These are phyloP conservation scores for Rhinatrema bivittatum DNA, from an alignment of 2,797 vertebrate species.

Conservation along the genomic window DNA sequence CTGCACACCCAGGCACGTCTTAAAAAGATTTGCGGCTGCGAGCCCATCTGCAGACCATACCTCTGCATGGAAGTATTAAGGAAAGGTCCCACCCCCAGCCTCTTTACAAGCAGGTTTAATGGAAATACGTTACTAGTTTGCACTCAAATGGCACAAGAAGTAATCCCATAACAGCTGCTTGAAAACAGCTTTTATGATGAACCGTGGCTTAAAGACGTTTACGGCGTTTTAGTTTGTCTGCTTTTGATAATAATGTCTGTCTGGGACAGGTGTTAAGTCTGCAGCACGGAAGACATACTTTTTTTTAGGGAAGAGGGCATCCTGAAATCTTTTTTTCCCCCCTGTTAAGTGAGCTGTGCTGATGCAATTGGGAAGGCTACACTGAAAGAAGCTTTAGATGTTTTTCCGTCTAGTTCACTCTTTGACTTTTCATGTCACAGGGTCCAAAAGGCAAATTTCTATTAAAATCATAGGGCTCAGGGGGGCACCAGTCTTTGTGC, in stretches of 20 bases:
- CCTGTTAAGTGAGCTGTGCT: conserved; percentile 37
- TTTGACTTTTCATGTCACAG: too few species aligned
- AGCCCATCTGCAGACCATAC: not conserved
- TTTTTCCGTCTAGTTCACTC: too few species aligned
- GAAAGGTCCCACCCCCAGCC: not conserved
- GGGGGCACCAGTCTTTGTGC: too few species aligned
- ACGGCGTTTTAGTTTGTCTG: conserved; percentile 17
- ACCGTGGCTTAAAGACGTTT: conserved; percentile 8
- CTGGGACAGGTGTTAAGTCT: conserved; percentile 35
- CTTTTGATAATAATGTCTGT: conserved; percentile 4
- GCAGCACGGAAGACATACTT: conserved; percentile 33
- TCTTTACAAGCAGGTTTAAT: not conserved
- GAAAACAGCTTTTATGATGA: not conserved
- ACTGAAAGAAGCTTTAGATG: too few species aligned
- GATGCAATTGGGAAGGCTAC: too few species aligned
- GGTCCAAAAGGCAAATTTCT: too few species aligned
- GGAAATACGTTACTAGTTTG: not conserved
- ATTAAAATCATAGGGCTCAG: too few species aligned
- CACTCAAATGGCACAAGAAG: not conserved
- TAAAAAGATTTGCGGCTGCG: not conserved
- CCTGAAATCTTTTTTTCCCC: too few species aligned
- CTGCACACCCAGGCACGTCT: not conserved
- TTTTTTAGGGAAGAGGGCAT: too few species aligned
- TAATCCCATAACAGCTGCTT: not conserved
- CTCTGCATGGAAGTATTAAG: not conserved